Percentiles rank a stretch among this genome's conserved stretches.
Conservation (phyloP, 1,140 invertebrate species). For the Drosophila willistoni region DNA sequence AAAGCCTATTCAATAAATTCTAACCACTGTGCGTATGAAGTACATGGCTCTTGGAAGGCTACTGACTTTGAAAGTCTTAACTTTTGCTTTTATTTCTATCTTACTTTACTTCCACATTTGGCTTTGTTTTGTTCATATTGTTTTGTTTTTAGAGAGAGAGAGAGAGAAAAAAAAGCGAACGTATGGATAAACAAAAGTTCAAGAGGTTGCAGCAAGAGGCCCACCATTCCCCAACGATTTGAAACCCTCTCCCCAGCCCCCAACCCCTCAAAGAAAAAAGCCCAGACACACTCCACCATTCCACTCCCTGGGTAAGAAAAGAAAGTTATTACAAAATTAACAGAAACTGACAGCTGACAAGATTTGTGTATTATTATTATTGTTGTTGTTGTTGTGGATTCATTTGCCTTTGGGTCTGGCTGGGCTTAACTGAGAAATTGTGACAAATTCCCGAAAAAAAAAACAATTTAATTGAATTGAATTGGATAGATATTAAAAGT, state of each 20-base stretch:
- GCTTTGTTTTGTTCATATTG: constrained; percentile 17
- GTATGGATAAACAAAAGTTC: constrained; percentile 74
- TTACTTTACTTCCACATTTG: constrained; percentile 9
- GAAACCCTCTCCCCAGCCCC: neutral
- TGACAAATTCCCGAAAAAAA: constrained; percentile 48
- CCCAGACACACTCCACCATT: neutral
- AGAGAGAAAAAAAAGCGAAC: constrained; percentile 61
- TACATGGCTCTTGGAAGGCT: constrained; percentile 25
- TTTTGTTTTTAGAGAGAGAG: constrained; percentile 58
- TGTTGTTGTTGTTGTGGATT: constrained; percentile 20
- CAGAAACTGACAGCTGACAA: constrained; percentile 69
- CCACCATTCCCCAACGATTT: constrained; percentile 12
- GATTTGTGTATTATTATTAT: constrained; percentile 12
- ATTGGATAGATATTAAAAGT: neutral
- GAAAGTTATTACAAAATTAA: constrained; percentile 79
- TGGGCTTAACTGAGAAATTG: constrained; percentile 54
- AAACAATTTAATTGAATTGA: constrained; percentile 11
- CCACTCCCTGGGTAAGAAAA: constrained; percentile 70
- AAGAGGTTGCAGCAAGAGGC: constrained; percentile 57
- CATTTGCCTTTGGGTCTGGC: constrained; percentile 12
- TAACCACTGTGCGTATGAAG: constrained; percentile 3
- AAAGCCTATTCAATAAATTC: neutral
- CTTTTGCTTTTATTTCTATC: constrained; percentile 66
- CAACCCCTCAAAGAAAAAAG: neutral
- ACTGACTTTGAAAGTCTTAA: constrained; percentile 73